A percentile compares a stretch with the other conserved stretches of the same genome.
phyloP scores from a whole-genome alignment of 2,797 vertebrate genomes.

The Mallotus villosus region DNA sequence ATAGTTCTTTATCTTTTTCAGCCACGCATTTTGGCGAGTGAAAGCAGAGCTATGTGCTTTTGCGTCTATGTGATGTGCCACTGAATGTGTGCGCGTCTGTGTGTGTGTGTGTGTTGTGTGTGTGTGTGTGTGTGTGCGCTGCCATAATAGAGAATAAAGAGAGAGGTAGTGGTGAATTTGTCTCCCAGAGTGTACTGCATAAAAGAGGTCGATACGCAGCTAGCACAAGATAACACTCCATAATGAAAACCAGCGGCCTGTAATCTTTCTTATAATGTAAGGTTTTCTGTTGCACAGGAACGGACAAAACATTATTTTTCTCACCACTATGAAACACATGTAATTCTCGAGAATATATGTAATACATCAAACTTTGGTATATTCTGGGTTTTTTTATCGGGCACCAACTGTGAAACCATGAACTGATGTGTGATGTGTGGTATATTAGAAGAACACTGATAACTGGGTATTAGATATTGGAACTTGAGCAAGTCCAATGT shows the following conservation, averaged over 20 bases:
- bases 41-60: not conserved
- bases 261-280: not conserved
- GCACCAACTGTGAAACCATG: no score
- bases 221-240: not conserved
- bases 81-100: not conserved
- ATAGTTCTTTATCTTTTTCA: not conserved
- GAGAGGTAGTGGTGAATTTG: not conserved
- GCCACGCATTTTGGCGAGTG: not conserved
- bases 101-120: not conserved
- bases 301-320: not conserved
- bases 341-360: not conserved
- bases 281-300: not conserved
- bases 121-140: not conserved
- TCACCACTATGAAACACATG: not conserved
- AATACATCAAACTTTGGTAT: not conserved
- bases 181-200: constrained; percentile 3
- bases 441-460: no score
- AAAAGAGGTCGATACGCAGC: constrained; percentile 5
- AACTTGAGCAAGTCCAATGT: no score
- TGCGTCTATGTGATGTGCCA: not conserved
- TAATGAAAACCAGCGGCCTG: not conserved
- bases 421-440: no score
- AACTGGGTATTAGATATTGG: no score
- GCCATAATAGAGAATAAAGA: not conserved
- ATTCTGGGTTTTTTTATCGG: no score